These are phyloP conservation scores for Urocolius indicus DNA, from an alignment of 2,113 vertebrate species.

Conservation along the genomic window DNA sequence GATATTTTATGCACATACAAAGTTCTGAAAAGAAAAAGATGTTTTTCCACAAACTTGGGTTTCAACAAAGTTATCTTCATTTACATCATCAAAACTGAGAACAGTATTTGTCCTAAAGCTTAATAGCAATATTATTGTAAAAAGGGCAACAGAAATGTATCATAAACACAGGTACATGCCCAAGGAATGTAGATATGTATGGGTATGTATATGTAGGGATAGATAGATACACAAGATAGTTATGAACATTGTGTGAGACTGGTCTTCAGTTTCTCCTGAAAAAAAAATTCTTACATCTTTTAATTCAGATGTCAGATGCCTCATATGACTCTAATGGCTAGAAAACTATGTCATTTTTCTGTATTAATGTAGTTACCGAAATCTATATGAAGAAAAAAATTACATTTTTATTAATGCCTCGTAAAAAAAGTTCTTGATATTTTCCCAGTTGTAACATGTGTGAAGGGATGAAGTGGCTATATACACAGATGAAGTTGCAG, in stretches of 20 bases:
- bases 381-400: background rate
- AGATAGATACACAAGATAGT: background rate
- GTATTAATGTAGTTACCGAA: background rate
- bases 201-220: background rate
- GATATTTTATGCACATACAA: background rate
- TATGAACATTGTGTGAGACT: background rate
- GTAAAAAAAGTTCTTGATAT: background rate
- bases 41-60: background rate
- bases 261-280: background rate
- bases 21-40: background rate
- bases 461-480: background rate
- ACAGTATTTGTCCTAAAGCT: background rate
- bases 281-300: background rate
- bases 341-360: background rate
- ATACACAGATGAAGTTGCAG: background rate
- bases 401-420: background rate
- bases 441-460: background rate
- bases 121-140: background rate
- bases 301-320: background rate
- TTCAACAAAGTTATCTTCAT: background rate
- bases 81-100: background rate
- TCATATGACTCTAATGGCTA: background rate
- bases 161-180: background rate
- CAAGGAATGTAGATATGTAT: background rate
- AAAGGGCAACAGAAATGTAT: background rate